Conservation (phyloP, 2,888 invertebrate genomes). For the Eupithecia insigniata region DNA sequence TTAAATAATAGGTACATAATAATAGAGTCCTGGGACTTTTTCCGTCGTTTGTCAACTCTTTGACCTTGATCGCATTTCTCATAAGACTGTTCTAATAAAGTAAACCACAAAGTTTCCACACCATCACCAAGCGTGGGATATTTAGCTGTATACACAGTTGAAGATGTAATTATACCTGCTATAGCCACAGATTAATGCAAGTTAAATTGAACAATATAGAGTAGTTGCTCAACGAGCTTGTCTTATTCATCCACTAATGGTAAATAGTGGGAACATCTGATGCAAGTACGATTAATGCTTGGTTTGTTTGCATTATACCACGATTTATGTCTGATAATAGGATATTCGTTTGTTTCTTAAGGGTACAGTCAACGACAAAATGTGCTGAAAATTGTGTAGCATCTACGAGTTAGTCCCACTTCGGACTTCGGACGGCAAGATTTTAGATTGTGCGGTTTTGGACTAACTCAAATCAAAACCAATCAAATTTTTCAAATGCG, state of each 20-base stretch:
- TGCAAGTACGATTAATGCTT: constrained; percentile 33
- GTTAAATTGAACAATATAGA: constrained; percentile 29
- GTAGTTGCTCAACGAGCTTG: constrained; percentile 50
- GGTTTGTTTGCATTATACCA: constrained; percentile 38
- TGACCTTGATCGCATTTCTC: constrained; percentile 11
- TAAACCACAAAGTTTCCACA: constrained; percentile 16
- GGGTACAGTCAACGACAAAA: background rate
- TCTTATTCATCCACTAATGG: constrained; percentile 51
- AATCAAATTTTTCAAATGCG: background rate
- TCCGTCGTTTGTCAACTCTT: background rate
- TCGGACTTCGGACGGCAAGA: background rate
- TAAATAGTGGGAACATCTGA: constrained; percentile 46
- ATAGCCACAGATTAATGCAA: background rate
- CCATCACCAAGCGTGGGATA: constrained; percentile 30
- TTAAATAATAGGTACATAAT: background rate
- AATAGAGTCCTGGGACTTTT: background rate
- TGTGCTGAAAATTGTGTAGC: background rate
- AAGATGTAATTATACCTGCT: constrained; percentile 10
- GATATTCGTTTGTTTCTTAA: background rate
- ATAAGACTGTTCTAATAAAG: constrained; percentile 1
- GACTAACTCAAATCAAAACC: background rate
- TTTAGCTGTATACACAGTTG: constrained; percentile 19
- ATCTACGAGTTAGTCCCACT: background rate
- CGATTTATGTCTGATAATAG: background rate
- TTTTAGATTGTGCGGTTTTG: background rate